Evolutionary conservation across 2,113 vertebrate species (phyloP).

Genomic region (Bostrychus sinensis): DNA sequence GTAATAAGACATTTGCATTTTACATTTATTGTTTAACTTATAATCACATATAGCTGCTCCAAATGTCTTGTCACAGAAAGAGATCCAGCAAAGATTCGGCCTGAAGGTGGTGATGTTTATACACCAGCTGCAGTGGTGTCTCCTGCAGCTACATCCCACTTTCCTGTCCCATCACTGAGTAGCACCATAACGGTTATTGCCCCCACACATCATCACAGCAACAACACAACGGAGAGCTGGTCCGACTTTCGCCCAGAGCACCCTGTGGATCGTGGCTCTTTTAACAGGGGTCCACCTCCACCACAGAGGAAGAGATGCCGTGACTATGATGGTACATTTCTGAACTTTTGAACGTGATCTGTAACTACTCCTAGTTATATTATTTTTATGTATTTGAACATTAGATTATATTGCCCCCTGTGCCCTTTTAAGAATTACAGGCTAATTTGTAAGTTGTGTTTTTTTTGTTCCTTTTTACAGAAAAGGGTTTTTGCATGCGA

Average conservation of each 20-base stretch:
- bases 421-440: background rate
- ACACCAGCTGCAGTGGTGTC: conserved; percentile 84
- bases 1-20: background rate
- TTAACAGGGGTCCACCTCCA: conserved; percentile 84
- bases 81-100: conserved; percentile 86
- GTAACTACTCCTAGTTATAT: too few species aligned
- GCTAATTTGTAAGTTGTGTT: background rate
- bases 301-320: conserved; percentile 93
- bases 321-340: conserved; percentile 91
- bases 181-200: conserved; percentile 97
- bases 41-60: background rate
- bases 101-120: conserved; percentile 84
- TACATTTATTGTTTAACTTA: background rate
- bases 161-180: conserved; percentile 92
- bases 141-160: conserved; percentile 86
- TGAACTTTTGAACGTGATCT: background rate
- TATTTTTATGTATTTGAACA: too few species aligned
- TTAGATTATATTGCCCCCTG: too few species aligned
- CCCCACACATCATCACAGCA: conserved; percentile 90
- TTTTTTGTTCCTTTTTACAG: conserved; percentile 75
- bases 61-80: conserved; percentile 78
- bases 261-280: conserved; percentile 88
- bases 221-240: conserved; percentile 96
- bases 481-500: conserved; percentile 98
- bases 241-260: conserved; percentile 90